Evolutionary conservation across 2,113 vertebrate species (phyloP).

Genomic region (Scophthalmus maximus): DNA sequence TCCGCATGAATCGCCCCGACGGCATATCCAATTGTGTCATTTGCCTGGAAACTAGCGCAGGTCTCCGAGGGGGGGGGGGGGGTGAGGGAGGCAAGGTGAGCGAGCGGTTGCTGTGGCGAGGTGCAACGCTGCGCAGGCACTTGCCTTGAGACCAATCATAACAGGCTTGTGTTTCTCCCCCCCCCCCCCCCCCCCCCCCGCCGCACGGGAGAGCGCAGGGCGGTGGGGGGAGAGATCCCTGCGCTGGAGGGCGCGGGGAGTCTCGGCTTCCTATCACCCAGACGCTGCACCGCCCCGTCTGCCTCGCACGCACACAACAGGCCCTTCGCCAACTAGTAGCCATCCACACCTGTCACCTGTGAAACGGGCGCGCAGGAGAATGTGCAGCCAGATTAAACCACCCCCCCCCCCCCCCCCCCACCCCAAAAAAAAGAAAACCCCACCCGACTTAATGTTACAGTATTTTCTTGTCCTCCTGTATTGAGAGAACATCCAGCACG

Average conservation of each 20-base stretch:
- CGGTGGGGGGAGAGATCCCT: constrained; percentile 66
- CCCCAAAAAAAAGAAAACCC: constrained; percentile 20
- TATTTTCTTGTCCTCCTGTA: not conserved
- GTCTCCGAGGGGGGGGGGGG: constrained; percentile 84
- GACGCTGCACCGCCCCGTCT: constrained; percentile 78
- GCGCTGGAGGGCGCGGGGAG: constrained; percentile 74
- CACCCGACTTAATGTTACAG: constrained; percentile 44
- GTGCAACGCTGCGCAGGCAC: constrained; percentile 72
- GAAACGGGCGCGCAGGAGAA: constrained; percentile 47
- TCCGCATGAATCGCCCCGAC: constrained; percentile 82
- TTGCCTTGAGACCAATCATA: constrained; percentile 80
- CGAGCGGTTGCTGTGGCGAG: constrained; percentile 73
- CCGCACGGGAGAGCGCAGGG: constrained; percentile 49
- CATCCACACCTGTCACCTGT: constrained; percentile 73
- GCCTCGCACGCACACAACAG: constrained; percentile 73
- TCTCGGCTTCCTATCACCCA: constrained; percentile 77
- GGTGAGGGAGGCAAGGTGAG: constrained; percentile 83
- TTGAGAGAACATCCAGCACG: constrained; percentile 27
- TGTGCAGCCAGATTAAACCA: too few species aligned
- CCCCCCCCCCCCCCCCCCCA: too few species aligned
- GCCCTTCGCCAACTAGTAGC: constrained; percentile 66
- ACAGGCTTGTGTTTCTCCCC: constrained; percentile 48
- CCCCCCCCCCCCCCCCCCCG: not conserved
- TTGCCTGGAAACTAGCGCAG: constrained; percentile 85
- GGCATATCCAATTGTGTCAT: constrained; percentile 85